Evolutionary conservation across 2,113 vertebrate genomes (phyloP), one percentile per base, ranked within the genome.

Genomic region (Dipodomys merriami): DNA sequence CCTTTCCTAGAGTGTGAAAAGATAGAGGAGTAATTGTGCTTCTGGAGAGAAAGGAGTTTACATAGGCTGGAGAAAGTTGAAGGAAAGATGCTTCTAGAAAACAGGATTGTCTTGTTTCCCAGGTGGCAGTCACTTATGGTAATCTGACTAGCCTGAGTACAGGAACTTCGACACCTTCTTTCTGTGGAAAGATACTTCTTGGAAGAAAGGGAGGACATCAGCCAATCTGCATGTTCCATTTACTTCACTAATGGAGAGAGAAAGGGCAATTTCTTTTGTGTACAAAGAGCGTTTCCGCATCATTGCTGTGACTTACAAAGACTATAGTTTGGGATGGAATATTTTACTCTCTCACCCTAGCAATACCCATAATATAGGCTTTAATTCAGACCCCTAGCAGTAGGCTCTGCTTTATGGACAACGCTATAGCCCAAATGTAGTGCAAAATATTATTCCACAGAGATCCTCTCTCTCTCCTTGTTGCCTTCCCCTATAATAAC

Each of bases 21-120:
- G 6, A 12, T 39, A 35, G 29, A 5, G 4, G 15, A 16, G 22
- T 25, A 19, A 39, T 22, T 84, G 60, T 2, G 19, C 3, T 86
- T 73, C n/a, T 13, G 16, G 2, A 7, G 39, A 20, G 20, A 23
- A 74, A 39, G 33, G n/a, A 27, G 6, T 7, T 30, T 6, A 2
- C 1, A 22, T 13, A 29, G 12, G 12, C 1, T 33, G 1, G 18
- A 23, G 12, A 67, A 39, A 25, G 2, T 4, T 22, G 7, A 46
- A 5, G 53, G n/a, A 13, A 57, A 25, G 16, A 22, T n/a, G 20
- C 22, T 22, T 16, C 53, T 7, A 76, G 18, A 30, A 76, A 29
- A 6, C 7, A 53, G 2, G 11, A 9, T 25, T 35, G 6, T 12
- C 30, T 74, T 67, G 19, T 57, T 35, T 33, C 39, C 11, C 11